Percentiles rank a stretch among this genome's conserved stretches.
These are phyloP conservation scores for Tadarida brasiliensis DNA, from an alignment of 2,797 vertebrate species.

Conservation along the genomic window DNA sequence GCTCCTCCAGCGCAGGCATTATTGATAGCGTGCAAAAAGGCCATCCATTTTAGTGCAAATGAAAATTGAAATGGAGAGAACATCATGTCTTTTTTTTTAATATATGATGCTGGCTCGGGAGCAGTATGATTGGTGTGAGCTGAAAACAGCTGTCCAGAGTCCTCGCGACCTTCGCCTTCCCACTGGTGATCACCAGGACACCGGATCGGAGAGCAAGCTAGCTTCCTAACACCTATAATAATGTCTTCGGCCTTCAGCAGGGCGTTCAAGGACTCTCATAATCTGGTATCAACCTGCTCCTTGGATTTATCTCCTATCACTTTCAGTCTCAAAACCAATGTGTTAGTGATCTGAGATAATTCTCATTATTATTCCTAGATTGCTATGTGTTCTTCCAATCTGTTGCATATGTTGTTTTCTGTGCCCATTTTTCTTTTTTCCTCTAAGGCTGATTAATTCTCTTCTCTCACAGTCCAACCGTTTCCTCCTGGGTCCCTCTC, in stretches of 20 bases:
- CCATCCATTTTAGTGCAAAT: slow-evolving; percentile 78
- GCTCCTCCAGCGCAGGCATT: slow-evolving; percentile 75
- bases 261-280: neutral
- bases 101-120: slow-evolving; percentile 45
- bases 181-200: neutral
- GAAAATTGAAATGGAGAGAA: slow-evolving; percentile 80
- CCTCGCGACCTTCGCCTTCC: slow-evolving; percentile 21
- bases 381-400: neutral
- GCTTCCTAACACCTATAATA: neutral
- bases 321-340: neutral
- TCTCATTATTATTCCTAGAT: slow-evolving; percentile 30
- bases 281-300: neutral
- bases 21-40: slow-evolving; percentile 79
- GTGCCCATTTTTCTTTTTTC: neutral
- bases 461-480: neutral
- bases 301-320: slow-evolving; percentile 18
- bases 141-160: slow-evolving; percentile 56
- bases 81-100: slow-evolving; percentile 67
- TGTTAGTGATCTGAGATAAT: neutral
- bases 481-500: neutral
- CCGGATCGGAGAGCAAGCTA: neutral
- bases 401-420: neutral
- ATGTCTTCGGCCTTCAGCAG: neutral
- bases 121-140: slow-evolving; percentile 17
- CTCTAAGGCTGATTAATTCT: neutral